These are phyloP conservation scores for Sminthurinus signatus DNA, from an alignment of 1,140 invertebrate genomes.

Conservation along the genomic window DNA sequence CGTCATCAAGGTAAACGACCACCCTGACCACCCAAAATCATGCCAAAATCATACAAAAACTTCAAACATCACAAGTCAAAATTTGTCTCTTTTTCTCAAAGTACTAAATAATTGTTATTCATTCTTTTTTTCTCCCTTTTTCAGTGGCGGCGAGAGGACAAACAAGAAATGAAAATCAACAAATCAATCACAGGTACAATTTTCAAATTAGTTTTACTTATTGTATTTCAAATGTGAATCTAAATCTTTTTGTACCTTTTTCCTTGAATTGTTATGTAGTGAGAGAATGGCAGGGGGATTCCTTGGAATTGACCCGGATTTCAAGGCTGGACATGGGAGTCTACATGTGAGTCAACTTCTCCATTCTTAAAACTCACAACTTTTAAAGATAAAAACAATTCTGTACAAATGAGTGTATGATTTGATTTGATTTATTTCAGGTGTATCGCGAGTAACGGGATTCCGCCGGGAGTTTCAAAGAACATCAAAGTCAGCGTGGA, in stretches of 20 bases:
- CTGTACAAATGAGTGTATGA: too few relatives aligned
- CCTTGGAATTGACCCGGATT: slow-evolving; percentile 73
- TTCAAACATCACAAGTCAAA: too few relatives aligned
- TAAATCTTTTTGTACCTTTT: not conserved
- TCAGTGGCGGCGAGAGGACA: slow-evolving; percentile 62
- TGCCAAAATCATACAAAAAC: too few relatives aligned
- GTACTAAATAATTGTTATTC: too few relatives aligned
- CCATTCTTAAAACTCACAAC: too few relatives aligned
- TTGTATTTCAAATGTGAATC: not conserved
- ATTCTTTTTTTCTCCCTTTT: too few relatives aligned
- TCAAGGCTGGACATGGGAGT: slow-evolving; percentile 56
- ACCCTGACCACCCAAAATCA: too few relatives aligned
- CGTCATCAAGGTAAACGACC: slow-evolving; percentile 55
- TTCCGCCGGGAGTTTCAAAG: too few relatives aligned
- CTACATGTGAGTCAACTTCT: slow-evolving; percentile 21
- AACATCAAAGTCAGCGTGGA: slow-evolving; percentile 88
- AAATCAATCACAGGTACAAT: slow-evolving; percentile 64
- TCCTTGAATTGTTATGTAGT: slow-evolving; percentile 50
- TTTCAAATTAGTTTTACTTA: not conserved
- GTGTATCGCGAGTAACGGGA: too few relatives aligned
- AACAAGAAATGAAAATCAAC: slow-evolving; percentile 62
- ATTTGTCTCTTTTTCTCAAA: too few relatives aligned
- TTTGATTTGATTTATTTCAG: too few relatives aligned
- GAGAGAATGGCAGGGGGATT: slow-evolving; percentile 72
- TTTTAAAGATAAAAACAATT: too few relatives aligned